Percentiles rank a stretch among this genome's conserved stretches.
phyloP scores from a whole-genome alignment of 2,113 vertebrate species.

The Austrofundulus limnaeus region DNA sequence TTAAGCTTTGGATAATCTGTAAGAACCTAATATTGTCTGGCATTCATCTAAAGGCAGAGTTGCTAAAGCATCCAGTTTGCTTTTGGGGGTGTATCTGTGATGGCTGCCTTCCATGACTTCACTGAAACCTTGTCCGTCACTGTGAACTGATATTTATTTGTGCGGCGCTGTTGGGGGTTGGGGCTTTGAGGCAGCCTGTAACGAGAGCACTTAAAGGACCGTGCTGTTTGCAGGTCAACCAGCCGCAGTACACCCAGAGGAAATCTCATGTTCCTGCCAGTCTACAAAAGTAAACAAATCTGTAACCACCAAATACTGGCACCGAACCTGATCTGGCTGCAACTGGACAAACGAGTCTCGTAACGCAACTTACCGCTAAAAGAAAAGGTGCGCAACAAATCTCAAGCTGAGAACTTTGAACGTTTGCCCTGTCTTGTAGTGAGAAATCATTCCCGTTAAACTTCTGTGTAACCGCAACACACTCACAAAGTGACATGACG shows the following conservation, averaged over 20 bases:
- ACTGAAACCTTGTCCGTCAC: constrained; percentile 22
- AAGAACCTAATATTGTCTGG: constrained; percentile 41
- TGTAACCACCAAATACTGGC: constrained; percentile 63
- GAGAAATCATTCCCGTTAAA: constrained; percentile 1
- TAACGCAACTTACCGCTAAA: constrained; percentile 17
- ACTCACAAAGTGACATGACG: background rate
- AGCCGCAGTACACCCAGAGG: constrained; percentile 67
- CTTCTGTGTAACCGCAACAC: constrained; percentile 22
- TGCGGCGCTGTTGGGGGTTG: background rate
- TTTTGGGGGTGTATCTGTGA: background rate
- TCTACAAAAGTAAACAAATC: constrained; percentile 72
- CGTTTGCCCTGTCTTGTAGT: background rate
- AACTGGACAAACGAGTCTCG: constrained; percentile 52
- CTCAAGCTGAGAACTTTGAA: background rate
- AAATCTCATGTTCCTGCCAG: constrained; percentile 77
- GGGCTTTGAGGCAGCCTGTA: constrained; percentile 23
- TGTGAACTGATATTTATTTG: constrained; percentile 33
- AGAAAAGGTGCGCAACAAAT: background rate
- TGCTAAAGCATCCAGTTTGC: constrained; percentile 22
- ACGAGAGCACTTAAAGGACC: constrained; percentile 47
- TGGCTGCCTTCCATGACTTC: background rate
- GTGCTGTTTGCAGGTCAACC: constrained; percentile 54
- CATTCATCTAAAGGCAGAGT: constrained; percentile 35
- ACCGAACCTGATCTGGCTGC: constrained; percentile 44
- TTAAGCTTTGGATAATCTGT: constrained; percentile 56